Conservation (phyloP, 2,888 invertebrate genomes). For the Antitype chi region DNA sequence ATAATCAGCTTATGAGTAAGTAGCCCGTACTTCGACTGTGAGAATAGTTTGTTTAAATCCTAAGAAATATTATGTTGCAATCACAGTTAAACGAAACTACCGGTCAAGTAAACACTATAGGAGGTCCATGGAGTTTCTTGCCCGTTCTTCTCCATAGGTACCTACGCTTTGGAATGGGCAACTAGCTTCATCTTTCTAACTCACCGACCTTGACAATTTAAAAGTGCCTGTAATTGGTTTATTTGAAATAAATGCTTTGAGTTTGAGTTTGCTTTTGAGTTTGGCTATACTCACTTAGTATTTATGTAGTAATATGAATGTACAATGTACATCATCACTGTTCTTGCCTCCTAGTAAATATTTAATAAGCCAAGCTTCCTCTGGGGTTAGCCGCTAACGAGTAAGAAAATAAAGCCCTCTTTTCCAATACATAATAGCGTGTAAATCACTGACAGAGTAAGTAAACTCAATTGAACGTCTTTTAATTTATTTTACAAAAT, state of each 20-base stretch:
- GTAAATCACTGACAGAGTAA: conserved; percentile 18
- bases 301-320: neutral
- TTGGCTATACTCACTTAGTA: neutral
- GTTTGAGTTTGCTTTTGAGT: too few relatives aligned
- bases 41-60: neutral
- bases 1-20: neutral
- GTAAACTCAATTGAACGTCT: neutral
- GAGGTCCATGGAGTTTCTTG: too few relatives aligned
- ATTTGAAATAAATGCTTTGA: too few relatives aligned
- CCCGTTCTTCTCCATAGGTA: too few relatives aligned
- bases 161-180: too few relatives aligned
- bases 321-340: neutral
- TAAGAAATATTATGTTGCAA: neutral
- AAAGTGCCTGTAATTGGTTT: too few relatives aligned
- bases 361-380: neutral
- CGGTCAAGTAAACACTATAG: neutral
- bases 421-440: neutral
- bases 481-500: conserved; percentile 20
- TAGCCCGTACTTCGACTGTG: neutral
- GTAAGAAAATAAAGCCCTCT: conserved; percentile 12
- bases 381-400: neutral
- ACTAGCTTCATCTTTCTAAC: too few relatives aligned
- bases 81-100: neutral
- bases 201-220: too few relatives aligned
- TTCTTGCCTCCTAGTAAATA: conserved; percentile 10